Conservation (phyloP, 2,888 invertebrate species). For the Steromphala cineraria region DNA sequence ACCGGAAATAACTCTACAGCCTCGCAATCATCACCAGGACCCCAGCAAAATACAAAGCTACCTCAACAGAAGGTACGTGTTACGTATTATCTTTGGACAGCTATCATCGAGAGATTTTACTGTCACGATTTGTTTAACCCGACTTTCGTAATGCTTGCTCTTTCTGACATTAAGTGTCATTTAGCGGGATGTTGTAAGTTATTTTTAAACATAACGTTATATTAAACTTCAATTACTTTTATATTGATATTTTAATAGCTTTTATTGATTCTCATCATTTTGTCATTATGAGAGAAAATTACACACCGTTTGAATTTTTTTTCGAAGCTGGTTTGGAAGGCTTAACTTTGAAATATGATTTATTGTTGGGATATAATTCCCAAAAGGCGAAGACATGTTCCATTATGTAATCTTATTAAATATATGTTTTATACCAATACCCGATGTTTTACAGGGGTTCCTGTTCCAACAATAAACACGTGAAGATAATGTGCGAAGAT, state of each 20-base stretch:
- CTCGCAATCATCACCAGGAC: not conserved
- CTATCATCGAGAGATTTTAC: not conserved
- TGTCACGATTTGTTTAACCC: not conserved
- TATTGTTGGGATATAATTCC: too few relatives aligned
- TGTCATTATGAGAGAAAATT: too few relatives aligned
- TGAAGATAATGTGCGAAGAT: slow-evolving; percentile 41
- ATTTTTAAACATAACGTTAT: too few relatives aligned
- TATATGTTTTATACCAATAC: not conserved
- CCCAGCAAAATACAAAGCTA: slow-evolving; percentile 31
- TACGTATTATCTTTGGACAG: not conserved
- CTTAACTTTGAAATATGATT: not conserved
- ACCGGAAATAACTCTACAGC: not conserved
- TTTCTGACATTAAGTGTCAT: not conserved
- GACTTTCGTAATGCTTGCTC: not conserved
- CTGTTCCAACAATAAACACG: slow-evolving; percentile 40
- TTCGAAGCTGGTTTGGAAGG: not conserved
- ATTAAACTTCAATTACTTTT: not conserved
- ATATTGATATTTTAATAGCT: not conserved
- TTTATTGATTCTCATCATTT: not conserved
- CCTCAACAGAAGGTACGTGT: slow-evolving; percentile 26
- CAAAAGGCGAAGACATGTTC: too few relatives aligned
- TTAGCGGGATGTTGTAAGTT: too few relatives aligned
- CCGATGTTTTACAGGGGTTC: not conserved
- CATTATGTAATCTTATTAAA: not conserved
- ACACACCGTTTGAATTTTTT: too few relatives aligned